Conservation (phyloP, 2,888 invertebrate species). For the Scaptodrosophila latifasciaeformis region DNA sequence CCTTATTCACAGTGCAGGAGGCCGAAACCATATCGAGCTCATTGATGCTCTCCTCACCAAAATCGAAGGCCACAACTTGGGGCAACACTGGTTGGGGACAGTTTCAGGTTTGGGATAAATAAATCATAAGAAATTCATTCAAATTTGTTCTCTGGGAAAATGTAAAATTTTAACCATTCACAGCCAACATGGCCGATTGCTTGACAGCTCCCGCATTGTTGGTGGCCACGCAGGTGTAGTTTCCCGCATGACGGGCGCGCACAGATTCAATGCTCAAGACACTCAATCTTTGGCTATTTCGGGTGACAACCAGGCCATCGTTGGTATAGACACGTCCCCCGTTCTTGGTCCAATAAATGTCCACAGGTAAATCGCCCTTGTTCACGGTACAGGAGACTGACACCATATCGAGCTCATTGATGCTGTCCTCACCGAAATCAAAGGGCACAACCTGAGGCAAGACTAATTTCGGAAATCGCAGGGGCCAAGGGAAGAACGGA, state of each 20-base stretch:
- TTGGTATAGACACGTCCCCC: slow-evolving; percentile 76
- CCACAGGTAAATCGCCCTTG: slow-evolving; percentile 86
- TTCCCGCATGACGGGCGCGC: slow-evolving; percentile 79
- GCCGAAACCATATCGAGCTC: slow-evolving; percentile 82
- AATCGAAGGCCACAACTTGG: slow-evolving; percentile 82
- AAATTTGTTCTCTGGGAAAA: no score
- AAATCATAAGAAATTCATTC: slow-evolving; percentile 11
- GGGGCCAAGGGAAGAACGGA: slow-evolving; percentile 4
- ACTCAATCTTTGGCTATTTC: slow-evolving; percentile 80
- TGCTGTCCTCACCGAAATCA: slow-evolving; percentile 81
- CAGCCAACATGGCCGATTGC: slow-evolving; percentile 78
- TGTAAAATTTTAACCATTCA: slow-evolving; percentile 78
- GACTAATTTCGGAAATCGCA: slow-evolving; percentile 75
- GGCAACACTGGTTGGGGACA: slow-evolving; percentile 78
- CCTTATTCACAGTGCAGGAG: slow-evolving; percentile 83
- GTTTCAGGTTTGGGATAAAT: neutral
- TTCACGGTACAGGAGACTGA: slow-evolving; percentile 83
- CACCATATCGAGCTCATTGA: slow-evolving; percentile 83
- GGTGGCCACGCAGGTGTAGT: slow-evolving; percentile 79
- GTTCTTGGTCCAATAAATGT: slow-evolving; percentile 82
- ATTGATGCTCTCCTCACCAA: slow-evolving; percentile 82
- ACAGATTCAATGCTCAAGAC: slow-evolving; percentile 80
- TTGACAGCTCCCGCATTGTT: slow-evolving; percentile 79
- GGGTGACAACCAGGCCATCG: slow-evolving; percentile 77
- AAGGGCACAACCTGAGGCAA: slow-evolving; percentile 84